phyloP scores from a whole-genome alignment of 2,113 vertebrate species.

The Clarias gariepinus region DNA sequence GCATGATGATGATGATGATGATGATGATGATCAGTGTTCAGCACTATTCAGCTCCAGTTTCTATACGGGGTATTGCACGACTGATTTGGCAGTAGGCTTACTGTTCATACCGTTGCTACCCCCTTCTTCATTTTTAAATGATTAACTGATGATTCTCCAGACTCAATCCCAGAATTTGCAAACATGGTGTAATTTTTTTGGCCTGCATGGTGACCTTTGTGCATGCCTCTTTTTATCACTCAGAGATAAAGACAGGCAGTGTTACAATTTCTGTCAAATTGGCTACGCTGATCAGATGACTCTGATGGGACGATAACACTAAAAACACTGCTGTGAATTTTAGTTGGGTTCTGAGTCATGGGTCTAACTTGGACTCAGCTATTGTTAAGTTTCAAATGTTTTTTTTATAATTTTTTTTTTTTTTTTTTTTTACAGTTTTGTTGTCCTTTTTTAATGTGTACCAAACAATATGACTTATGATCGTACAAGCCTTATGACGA shows the following conservation, averaged over 20 bases:
- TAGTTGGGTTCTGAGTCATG: neutral
- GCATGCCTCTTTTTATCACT: neutral
- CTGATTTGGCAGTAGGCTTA: conserved; percentile 54
- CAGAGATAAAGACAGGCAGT: neutral
- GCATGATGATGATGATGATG: neutral
- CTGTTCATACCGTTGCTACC: neutral
- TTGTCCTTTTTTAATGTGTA: neutral
- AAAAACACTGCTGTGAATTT: neutral
- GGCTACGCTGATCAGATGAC: neutral
- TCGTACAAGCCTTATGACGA: neutral
- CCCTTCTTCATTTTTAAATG: neutral
- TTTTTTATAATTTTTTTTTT: no score
- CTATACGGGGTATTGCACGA: neutral
- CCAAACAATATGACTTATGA: neutral
- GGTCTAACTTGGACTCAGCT: neutral
- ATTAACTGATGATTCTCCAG: neutral
- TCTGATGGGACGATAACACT: no score
- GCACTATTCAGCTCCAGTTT: conserved; percentile 6
- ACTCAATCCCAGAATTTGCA: neutral
- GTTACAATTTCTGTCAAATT: neutral
- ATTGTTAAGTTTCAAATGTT: neutral
- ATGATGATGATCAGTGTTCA: neutral
- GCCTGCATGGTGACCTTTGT: conserved; percentile 33
- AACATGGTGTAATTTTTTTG: neutral
- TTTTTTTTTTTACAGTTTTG: neutral